Base-by-base conservation (phyloP, 1,140 invertebrate species). In the Neodiprion fabricii region DNA sequence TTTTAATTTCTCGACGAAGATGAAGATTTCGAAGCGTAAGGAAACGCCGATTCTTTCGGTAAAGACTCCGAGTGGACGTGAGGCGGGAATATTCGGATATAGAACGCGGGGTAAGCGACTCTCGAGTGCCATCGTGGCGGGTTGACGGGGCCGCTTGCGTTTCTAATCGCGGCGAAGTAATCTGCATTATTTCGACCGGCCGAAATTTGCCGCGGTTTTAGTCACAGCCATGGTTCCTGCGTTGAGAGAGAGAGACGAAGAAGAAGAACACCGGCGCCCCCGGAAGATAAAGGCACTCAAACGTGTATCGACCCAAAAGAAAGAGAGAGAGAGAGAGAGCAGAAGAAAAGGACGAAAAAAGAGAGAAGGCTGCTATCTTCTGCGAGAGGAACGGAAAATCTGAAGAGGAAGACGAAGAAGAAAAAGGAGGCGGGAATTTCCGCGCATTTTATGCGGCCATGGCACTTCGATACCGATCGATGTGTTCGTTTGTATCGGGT, bases 151-250 rank as follows among this genome's bases (percentile, higher is more conserved):
- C 28, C 28, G 80, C 81, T 81, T 81, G 78, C 82, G 80, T 84
- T 84, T 80, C 82, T 85, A 84, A 84, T 85, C 83, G 84, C 83
- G 78, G 80, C 72, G 76, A 70, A 84, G 79, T 85, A 83, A 85
- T 85, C 84, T 84, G 79, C 82, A 85, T 84, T 84, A 85, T 84
- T 84, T 82, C 79, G 79, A 78, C 76, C 79, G 75, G 78, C 75
- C 79, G 80, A 78, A 79, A 81, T 80, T 80, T 77, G 77, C 75
- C 50, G 70, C 71, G 72, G 69, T 71, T 69, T 65, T 69, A 77
- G 75, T 78, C 74, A 78, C 77, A 71, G 74, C 73, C 75, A 76
- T 76, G n/a, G n/a, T 61, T n/a, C n/a, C 10, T 61, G 1, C 10
- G 10, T 65, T 1, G 61, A 14, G 17, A 65, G 61, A 65, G 61